A percentile compares a stretch with the other conserved stretches of the same genome.
These are phyloP conservation scores for Caenorhabditis sp. DNA, from an alignment of 2,888 invertebrate species.

Conservation along the genomic window DNA sequence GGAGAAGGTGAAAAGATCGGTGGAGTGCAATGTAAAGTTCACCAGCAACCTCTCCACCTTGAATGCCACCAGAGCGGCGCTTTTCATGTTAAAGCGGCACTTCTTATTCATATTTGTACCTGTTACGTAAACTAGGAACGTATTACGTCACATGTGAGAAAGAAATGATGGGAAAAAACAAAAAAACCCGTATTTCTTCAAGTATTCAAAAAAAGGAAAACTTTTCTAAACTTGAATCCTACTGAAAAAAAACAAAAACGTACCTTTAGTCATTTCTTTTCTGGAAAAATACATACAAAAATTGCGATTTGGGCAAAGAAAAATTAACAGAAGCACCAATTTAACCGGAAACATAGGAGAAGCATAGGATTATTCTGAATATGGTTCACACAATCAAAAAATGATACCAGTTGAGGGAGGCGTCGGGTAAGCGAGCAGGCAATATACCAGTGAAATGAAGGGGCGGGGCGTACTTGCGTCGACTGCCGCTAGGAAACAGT, in stretches of 20 bases:
- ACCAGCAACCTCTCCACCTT: constrained; percentile 11
- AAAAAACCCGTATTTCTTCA: too few species aligned
- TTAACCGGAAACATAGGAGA: constrained; percentile 46
- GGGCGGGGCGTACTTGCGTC: constrained; percentile 3
- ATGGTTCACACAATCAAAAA: constrained; percentile 18
- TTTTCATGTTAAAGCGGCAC: constrained; percentile 41
- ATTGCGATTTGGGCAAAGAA: background rate
- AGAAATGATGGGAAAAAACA: constrained; percentile 4
- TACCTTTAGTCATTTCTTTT: constrained; percentile 20
- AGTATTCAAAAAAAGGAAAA: too few species aligned
- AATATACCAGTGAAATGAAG: background rate
- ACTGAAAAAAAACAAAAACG: background rate
- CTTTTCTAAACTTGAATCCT: too few species aligned
- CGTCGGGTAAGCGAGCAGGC: constrained; percentile 5
- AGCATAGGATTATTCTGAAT: constrained; percentile 23
- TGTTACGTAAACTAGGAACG: constrained; percentile 27
- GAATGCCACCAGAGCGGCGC: constrained; percentile 22
- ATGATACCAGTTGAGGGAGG: constrained; percentile 46
- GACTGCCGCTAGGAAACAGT: constrained; percentile 25
- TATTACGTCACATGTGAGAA: constrained; percentile 4
- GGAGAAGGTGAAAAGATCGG: background rate
- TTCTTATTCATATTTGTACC: constrained; percentile 43
- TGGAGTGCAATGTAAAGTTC: constrained; percentile 36
- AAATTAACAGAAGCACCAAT: constrained; percentile 12
- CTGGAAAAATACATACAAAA: constrained; percentile 25